A percentile compares a stretch with the other conserved stretches of the same genome.
Evolutionary conservation across 2,888 invertebrate genomes (phyloP).

Genomic region (Eupelmus urozonus): DNA sequence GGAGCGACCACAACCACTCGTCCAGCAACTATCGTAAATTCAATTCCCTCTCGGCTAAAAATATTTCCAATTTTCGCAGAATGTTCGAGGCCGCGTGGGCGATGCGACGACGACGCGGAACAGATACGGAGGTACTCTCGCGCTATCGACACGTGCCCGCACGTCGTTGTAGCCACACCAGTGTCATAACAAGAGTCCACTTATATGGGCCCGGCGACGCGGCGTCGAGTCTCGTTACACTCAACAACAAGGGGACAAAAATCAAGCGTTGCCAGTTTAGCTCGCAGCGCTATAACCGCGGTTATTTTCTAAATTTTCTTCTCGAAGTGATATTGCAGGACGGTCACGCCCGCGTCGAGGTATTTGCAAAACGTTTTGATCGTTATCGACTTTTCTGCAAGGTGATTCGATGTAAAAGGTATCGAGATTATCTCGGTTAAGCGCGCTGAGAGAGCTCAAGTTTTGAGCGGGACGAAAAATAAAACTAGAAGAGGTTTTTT

Average conservation of each 20-base stretch:
- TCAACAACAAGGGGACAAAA: neutral
- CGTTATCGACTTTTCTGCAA: neutral
- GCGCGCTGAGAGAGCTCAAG: neutral
- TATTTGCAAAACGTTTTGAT: slow-evolving; percentile 14
- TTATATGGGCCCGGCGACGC: slow-evolving; percentile 37
- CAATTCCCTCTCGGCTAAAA: too few relatives aligned
- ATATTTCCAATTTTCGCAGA: too few relatives aligned
- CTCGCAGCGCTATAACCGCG: slow-evolving; percentile 6
- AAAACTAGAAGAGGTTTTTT: neutral
- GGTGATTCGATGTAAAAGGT: too few relatives aligned
- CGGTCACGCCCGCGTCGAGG: slow-evolving; percentile 14
- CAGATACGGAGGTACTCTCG: too few relatives aligned
- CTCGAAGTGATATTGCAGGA: neutral
- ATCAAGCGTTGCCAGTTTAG: neutral
- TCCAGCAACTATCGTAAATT: too few relatives aligned
- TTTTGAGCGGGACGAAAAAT: neutral
- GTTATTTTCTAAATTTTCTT: slow-evolving; percentile 1
- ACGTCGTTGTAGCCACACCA: neutral
- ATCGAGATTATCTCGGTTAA: neutral
- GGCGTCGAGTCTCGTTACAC: slow-evolving; percentile 23
- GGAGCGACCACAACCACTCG: too few relatives aligned
- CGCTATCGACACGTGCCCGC: too few relatives aligned
- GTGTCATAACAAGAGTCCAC: slow-evolving; percentile 53
- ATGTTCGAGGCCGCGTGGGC: too few relatives aligned
- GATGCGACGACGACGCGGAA: too few relatives aligned